A percentile compares a stretch with the other conserved stretches of the same genome.
These are phyloP conservation scores for Bubo scandiacus DNA, from an alignment of 2,113 vertebrate species.

Conservation along the genomic window DNA sequence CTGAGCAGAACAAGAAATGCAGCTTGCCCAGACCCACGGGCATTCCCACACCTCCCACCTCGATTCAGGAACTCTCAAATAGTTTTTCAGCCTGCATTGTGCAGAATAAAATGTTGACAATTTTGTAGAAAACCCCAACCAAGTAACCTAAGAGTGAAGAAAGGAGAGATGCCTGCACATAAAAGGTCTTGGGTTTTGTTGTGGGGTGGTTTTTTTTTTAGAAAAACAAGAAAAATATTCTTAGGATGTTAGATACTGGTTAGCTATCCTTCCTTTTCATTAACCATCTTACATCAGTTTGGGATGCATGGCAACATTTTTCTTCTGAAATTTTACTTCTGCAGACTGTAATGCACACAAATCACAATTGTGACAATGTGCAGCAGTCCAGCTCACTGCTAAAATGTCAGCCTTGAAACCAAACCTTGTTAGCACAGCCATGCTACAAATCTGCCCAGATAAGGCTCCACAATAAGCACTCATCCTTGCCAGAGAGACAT, in stretches of 20 bases:
- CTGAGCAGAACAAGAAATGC: background rate
- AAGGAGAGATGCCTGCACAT: background rate
- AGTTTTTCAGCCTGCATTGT: background rate
- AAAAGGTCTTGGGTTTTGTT: background rate
- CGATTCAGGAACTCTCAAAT: background rate
- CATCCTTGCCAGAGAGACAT: background rate
- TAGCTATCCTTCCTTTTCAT: background rate
- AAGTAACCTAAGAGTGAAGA: background rate
- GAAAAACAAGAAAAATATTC: background rate
- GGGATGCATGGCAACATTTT: background rate
- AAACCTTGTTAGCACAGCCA: background rate
- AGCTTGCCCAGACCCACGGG: background rate
- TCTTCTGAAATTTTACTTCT: background rate
- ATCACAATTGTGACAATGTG: background rate
- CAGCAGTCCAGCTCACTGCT: background rate
- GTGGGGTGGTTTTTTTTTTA: too few relatives aligned
- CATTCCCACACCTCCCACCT: background rate
- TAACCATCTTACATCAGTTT: background rate
- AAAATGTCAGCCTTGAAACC: background rate
- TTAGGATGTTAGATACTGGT: too few relatives aligned
- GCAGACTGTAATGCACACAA: background rate
- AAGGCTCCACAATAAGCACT: background rate
- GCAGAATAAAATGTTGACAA: rapidly evolving
- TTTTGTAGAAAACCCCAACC: background rate
- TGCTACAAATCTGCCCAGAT: background rate